Conservation (phyloP, 2,113 vertebrate genomes). For the Varanus salvator region DNA sequence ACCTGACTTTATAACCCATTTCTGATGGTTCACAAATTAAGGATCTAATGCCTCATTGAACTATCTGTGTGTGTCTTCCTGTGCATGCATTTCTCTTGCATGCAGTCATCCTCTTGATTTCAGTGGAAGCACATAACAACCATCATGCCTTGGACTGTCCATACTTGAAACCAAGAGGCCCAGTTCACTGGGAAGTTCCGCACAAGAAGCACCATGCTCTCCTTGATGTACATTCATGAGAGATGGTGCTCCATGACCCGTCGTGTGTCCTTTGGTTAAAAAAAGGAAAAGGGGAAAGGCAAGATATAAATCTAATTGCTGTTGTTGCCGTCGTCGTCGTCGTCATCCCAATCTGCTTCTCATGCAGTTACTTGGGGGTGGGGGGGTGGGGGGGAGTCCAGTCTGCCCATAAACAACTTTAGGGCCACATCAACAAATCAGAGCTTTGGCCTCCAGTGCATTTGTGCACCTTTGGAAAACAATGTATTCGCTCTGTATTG, state of each 20-base stretch:
- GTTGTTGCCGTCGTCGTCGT: neutral
- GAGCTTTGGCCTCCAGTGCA: constrained; percentile 4
- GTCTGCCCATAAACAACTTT: neutral
- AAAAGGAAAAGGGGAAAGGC: neutral
- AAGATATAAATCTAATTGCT: no score
- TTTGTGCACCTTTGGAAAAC: neutral
- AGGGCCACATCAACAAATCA: neutral
- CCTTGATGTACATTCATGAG: neutral
- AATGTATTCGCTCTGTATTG: neutral
- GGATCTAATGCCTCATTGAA: no score
- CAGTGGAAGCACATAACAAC: neutral
- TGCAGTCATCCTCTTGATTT: no score
- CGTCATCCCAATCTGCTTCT: neutral
- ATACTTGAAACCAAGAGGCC: neutral
- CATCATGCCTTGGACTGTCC: neutral
- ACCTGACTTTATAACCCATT: no score
- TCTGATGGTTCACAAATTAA: neutral
- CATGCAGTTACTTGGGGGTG: neutral
- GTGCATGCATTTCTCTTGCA: no score
- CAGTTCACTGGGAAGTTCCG: no score
- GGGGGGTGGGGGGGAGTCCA: neutral
- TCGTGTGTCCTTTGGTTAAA: neutral
- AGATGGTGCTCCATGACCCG: neutral
- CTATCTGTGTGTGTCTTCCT: no score
- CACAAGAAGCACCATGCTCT: neutral